Evolutionary conservation across 2,113 vertebrate species (phyloP), one percentile per base, ranked within the genome.

Genomic region (Ceyx cyanopectus): DNA sequence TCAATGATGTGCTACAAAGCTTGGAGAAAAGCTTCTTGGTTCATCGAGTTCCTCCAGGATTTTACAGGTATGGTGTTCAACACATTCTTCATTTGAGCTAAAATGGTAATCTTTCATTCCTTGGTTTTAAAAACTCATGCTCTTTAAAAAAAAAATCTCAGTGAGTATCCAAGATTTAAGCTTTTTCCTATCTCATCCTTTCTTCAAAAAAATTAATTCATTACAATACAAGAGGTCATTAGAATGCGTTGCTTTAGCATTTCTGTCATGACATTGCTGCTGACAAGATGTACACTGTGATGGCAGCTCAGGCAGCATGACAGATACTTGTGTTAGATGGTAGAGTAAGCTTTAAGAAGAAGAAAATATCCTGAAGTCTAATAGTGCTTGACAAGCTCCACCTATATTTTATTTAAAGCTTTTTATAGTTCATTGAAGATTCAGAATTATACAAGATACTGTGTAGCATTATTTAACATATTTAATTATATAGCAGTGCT

Each of bases 11-110:
- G 50, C 98, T 99, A 1, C 98, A 98, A 30, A 97, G 98, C 95
- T 94, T 99, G 89, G 99, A 99, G 96, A 99, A 98, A 96, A 99
- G 95, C 97, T 99, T 99, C 84, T 81, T 99, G 73, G 43, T 98
- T 32, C 95, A 92, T 19, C 95, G 62, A 26, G 97, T 97, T n/a
- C 98, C 98, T n/a, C 97, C 98, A 12, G 99, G 99, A 12, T 97
- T 99, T 70, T 99, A 98, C 96, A 98, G 99, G 99, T 99, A 98
- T 6, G 34, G 65, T 54, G 27, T 60, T 27, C 54, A 14, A 26
- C 26, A 3, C 0, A 1, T 27, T 70, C 51, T 75, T 30, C 6
- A 1, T 51, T 69, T 46, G 40, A 65, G 54, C n/a, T 50, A 0
- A 41, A 85, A 27, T 7, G 22, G 16, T 53, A 8, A 40, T 73